phyloP scores from a whole-genome alignment of 2,113 vertebrate species.

The Sprattus sprattus region DNA sequence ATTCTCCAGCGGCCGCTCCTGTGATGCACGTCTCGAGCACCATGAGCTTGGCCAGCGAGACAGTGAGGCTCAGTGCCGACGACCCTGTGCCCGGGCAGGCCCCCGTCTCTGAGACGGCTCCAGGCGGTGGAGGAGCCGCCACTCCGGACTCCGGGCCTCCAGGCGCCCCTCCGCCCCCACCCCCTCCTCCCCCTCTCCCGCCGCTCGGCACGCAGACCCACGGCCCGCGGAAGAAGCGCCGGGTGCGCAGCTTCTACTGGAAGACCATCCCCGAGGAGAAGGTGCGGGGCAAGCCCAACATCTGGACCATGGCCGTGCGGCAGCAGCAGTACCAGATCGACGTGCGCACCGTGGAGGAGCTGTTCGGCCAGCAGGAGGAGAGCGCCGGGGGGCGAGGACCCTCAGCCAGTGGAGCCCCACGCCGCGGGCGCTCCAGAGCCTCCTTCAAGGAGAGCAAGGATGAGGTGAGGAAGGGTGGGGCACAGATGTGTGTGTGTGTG shows the following conservation, averaged over 20 bases:
- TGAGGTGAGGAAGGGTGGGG: constrained; percentile 76
- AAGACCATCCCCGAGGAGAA: constrained; percentile 97
- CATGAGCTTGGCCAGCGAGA: constrained; percentile 80
- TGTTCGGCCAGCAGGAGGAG: constrained; percentile 94
- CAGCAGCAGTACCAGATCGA: constrained; percentile 91
- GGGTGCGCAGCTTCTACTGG: constrained; percentile 95
- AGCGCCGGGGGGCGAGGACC: constrained; percentile 28
- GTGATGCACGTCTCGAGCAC: constrained; percentile 93
- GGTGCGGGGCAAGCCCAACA: constrained; percentile 90
- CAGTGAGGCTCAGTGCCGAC: constrained; percentile 76
- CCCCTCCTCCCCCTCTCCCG: constrained; percentile 65
- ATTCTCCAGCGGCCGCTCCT: constrained; percentile 50
- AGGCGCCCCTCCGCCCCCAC: constrained; percentile 62
- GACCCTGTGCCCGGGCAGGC: constrained; percentile 47
- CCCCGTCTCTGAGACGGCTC: background rate
- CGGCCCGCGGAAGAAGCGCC: constrained; percentile 79
- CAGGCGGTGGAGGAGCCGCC: background rate
- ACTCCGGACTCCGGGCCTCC: constrained; percentile 46
- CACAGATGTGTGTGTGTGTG: too few species aligned
- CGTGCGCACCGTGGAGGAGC: constrained; percentile 88
- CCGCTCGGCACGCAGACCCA: constrained; percentile 59
- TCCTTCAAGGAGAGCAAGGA: constrained; percentile 85
- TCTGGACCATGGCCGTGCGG: constrained; percentile 89
- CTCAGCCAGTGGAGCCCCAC: constrained; percentile 29
- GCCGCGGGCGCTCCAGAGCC: constrained; percentile 63